Evolutionary conservation across 2,888 invertebrate genomes (phyloP), one percentile per base, ranked within the genome.

Genomic region (Ornithoptera alexandrae): DNA sequence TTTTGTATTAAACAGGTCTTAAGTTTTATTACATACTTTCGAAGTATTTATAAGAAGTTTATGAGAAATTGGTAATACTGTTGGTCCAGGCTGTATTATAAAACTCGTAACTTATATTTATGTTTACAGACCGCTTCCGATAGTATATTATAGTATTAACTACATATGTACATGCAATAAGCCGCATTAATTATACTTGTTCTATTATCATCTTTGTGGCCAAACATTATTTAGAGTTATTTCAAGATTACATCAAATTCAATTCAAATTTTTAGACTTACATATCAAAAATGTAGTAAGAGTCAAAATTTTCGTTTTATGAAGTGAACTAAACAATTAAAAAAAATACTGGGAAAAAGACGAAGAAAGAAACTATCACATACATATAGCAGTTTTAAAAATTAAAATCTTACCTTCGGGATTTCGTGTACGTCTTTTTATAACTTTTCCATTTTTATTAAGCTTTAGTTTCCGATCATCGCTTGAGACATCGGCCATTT

Each of bases 401-500:
- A 76, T 57, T 64, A 72, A 72, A 74, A 76, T 74, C 76, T 80
- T 82, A 89, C 93, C 93, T 89, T 93, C 92, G 72, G 93, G 93
- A 82, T 93, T 93, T 80, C 91, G 84, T 71, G 86, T 73, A 63
- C 93, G 88, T 80, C 86, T 90, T 84, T 93, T 93, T 69, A 90
- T 86, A 82, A 92, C 82, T 90, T 92, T 92, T 57, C 90, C 90
- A 78, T 88, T 89, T 89, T 92, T 93, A 80, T 83, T 88, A 75
- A 89, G 84, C 81, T 93, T 93, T 80, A 89, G 77, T 90, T 92
- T 93, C 74, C 91, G 87, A 57, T 92, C 92, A 82, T 78, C 84
- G 78, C 81, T 89, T 88, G 91, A 84, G 92, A 92, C 92, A 92
- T 93, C 93, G 86, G 93, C 93, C 93, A 93, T 93, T 93, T 92